These are phyloP conservation scores for Axis porcinus DNA, from an alignment of 2,113 vertebrate species.

Conservation along the genomic window DNA sequence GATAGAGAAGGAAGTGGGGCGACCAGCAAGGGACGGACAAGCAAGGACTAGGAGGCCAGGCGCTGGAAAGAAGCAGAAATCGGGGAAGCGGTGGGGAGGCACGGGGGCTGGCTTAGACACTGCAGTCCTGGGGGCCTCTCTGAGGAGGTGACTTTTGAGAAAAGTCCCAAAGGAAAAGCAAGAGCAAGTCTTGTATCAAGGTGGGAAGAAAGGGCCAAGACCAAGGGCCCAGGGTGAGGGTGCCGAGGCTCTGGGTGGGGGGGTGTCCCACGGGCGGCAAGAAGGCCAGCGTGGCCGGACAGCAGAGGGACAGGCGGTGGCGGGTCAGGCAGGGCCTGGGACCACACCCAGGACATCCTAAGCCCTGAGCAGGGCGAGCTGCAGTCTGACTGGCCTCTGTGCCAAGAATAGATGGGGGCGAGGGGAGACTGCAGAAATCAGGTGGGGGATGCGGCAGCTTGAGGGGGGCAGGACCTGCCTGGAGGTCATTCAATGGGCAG, in stretches of 20 bases:
- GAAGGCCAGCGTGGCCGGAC: background rate
- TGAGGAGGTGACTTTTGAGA: background rate
- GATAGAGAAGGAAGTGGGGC: accelerated
- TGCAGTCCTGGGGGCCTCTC: background rate
- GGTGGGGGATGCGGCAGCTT: accelerated
- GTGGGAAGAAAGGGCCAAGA: accelerated
- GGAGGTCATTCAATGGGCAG: accelerated
- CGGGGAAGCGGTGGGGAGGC: accelerated
- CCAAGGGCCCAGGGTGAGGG: too few relatives aligned
- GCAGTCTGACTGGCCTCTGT: accelerated
- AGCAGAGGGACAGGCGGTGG: accelerated
- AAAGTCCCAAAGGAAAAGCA: background rate
- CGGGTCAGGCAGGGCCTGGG: accelerated
- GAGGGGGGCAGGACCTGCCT: accelerated
- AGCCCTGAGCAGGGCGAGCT: background rate
- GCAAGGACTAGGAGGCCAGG: accelerated
- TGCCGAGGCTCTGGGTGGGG: accelerated
- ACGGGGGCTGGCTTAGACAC: accelerated
- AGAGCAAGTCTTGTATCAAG: accelerated
- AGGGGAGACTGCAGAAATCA: accelerated
- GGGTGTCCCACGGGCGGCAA: accelerated
- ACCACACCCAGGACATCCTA: accelerated
- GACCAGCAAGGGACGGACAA: accelerated
- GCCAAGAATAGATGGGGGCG: accelerated
- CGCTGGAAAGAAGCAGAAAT: accelerated